Conservation (phyloP, 2,888 invertebrate species). For the Dioctria rufipes region DNA sequence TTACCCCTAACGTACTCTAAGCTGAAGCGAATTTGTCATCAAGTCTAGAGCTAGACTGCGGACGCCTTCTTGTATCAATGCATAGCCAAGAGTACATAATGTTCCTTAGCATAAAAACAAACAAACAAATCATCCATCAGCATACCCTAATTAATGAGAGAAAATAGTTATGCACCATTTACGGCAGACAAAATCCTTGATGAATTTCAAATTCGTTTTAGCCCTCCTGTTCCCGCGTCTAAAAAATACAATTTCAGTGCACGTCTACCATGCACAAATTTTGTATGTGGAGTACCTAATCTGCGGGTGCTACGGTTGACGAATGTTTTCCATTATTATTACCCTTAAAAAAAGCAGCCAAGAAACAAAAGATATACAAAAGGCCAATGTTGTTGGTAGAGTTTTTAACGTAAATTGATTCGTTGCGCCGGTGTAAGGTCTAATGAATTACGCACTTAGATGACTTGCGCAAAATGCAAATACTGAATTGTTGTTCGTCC, state of each 20-base stretch:
- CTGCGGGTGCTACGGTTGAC: slow-evolving; percentile 20
- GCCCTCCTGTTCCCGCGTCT: background rate
- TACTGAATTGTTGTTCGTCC: background rate
- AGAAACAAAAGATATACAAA: background rate
- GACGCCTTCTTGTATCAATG: too few species aligned
- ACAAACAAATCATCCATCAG: background rate
- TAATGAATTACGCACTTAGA: slow-evolving; percentile 26
- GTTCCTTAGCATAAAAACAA: too few species aligned
- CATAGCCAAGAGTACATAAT: too few species aligned
- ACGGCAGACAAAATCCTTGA: slow-evolving; percentile 34
- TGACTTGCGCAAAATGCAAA: slow-evolving; percentile 44
- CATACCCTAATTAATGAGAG: slow-evolving; percentile 24
- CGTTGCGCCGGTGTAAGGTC: slow-evolving; percentile 23
- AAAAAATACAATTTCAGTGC: background rate
- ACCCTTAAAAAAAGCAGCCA: slow-evolving; percentile 1
- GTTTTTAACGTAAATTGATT: slow-evolving; percentile 36
- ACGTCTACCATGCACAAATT: background rate
- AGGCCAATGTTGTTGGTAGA: background rate
- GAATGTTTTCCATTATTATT: slow-evolving; percentile 7
- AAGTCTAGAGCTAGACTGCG: too few species aligned
- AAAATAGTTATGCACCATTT: slow-evolving; percentile 33
- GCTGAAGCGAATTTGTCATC: too few species aligned
- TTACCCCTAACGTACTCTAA: too few species aligned
- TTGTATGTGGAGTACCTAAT: background rate
- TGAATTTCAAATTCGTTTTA: slow-evolving; percentile 40